Evolutionary conservation across 2,797 vertebrate genomes (phyloP), one percentile per base, ranked within the genome.

Genomic region (Limosa lapponica): DNA sequence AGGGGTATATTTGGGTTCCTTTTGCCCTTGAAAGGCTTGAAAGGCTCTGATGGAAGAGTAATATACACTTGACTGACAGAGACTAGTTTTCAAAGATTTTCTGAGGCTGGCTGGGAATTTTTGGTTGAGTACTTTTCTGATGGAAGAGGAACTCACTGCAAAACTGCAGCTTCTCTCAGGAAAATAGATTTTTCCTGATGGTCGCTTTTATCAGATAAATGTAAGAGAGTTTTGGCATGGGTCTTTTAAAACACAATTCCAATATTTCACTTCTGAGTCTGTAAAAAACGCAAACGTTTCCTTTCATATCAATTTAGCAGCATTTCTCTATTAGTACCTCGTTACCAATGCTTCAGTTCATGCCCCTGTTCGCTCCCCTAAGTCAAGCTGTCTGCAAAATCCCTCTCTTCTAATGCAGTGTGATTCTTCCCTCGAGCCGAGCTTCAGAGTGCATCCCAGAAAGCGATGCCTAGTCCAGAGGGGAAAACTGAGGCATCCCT

Each of bases 401-500:
- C 41, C 36, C 30, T 44, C 15, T 64, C 57, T 64, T 27, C 66
- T 34, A 5, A 5, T 2, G 11, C n/a, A 6, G 8, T 15, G 20
- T 5, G 70, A 27, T 30, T 64, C 12, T 48, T 28, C 13, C 64
- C 32, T 34, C 3, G 0, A 84, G 22, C 24, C 67, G 36, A 43
- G 34, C 19, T 43, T 48, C n/a, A 8, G 23, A 3, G 6, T 1
- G 43, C 36, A 25, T 27, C 70, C 51, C 0, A 0, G 37, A 19
- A 32, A 58, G n/a, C 0, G 0, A 5, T 5, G 11, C 37, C 1
- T 3, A 2, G 22, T 69, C 59, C n/a, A 4, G 77, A 57, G 16
- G 32, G 66, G 8, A 58, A 22, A 54, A 7, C 0, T 2, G 34
- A 49, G 46, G 23, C 2, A 1, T 44, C 5, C 1, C 1, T 32